Percentiles rank a stretch among this genome's conserved stretches.
Evolutionary conservation across 2,888 invertebrate genomes (phyloP).

Genomic region (Cylloceria caligata): DNA sequence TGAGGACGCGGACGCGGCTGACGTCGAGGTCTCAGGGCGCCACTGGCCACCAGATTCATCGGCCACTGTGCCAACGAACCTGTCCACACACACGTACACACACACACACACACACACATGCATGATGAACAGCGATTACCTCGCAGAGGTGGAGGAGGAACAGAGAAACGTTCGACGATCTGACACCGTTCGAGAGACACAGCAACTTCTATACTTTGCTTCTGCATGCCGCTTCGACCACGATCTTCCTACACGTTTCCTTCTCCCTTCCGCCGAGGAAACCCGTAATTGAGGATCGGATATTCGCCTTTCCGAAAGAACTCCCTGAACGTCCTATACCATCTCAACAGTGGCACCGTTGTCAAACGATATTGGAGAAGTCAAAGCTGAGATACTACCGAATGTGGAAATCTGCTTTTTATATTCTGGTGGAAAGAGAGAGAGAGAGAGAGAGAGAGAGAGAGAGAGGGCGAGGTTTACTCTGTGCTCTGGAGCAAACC

Average conservation of each 20-base stretch:
- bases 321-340: constrained; percentile 42
- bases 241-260: constrained; percentile 70
- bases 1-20: constrained; percentile 14
- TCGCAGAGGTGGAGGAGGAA: constrained; percentile 20
- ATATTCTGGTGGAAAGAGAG: not conserved
- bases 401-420: not conserved
- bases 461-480: too few species aligned
- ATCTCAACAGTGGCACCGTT: not conserved
- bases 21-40: constrained; percentile 36
- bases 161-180: constrained; percentile 21
- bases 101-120: not conserved
- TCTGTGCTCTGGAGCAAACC: too few species aligned
- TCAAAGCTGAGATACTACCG: not conserved
- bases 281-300: constrained; percentile 71
- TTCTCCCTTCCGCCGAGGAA: constrained; percentile 70
- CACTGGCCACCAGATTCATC: constrained; percentile 39
- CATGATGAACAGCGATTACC: constrained; percentile 5
- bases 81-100: constrained; percentile 44
- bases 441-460: too few species aligned
- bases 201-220: constrained; percentile 21
- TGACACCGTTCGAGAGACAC: constrained; percentile 1
- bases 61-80: constrained; percentile 53
- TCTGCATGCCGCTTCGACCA: constrained; percentile 49
- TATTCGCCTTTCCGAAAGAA: constrained; percentile 70
- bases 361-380: not conserved